Percentiles rank a stretch among this genome's conserved stretches.
phyloP scores from a whole-genome alignment of 2,113 vertebrate genomes.

The Spermophilus dauricus region DNA sequence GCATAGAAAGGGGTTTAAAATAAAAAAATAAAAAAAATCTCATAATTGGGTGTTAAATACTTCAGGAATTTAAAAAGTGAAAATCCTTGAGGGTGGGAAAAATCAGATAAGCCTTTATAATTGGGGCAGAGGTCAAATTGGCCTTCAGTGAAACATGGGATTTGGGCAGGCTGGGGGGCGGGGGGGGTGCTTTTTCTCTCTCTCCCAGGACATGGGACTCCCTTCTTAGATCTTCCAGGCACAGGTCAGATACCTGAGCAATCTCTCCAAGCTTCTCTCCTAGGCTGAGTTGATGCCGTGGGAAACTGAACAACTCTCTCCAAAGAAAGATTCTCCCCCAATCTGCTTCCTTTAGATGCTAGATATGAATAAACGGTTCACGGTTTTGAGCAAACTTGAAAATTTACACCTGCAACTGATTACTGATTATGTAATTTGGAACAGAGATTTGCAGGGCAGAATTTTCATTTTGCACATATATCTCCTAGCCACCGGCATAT shows the following conservation, averaged over 20 bases:
- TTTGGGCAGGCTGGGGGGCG: background rate
- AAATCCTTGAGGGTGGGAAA: background rate
- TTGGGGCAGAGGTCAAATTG: background rate
- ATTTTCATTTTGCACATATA: slow-evolving; percentile 12
- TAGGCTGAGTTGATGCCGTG: rapidly evolving
- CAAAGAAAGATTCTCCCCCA: background rate
- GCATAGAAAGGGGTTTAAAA: background rate
- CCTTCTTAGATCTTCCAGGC: background rate
- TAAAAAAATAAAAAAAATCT: background rate
- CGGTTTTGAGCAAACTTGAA: background rate
- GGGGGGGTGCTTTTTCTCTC: too few relatives aligned
- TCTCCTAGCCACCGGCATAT: background rate
- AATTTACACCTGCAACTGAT: background rate
- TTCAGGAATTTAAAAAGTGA: background rate
- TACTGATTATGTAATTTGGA: background rate
- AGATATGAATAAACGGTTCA: background rate
- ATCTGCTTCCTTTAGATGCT: background rate
- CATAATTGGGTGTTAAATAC: background rate
- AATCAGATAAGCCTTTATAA: background rate
- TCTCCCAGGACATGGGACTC: background rate
- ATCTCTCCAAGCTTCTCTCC: background rate
- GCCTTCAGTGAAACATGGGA: background rate
- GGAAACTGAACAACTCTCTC: background rate
- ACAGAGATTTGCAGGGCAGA: background rate
- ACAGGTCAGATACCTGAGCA: background rate